These are phyloP conservation scores for Prosopocoilus inquinatus DNA, from an alignment of 2,888 invertebrate species.

Conservation along the genomic window DNA sequence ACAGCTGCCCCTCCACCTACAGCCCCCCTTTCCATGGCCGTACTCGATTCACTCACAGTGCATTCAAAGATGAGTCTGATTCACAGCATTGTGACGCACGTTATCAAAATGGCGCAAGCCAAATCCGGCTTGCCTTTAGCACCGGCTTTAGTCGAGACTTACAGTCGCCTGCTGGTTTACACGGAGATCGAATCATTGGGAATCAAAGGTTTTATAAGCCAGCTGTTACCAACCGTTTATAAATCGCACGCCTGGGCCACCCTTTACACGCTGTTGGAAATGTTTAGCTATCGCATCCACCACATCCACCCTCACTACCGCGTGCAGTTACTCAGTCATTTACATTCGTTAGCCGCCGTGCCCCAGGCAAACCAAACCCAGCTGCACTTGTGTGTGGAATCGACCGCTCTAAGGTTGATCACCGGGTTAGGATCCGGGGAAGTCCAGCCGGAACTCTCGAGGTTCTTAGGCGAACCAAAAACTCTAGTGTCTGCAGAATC, in stretches of 20 bases:
- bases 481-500: constrained; percentile 90
- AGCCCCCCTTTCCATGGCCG: constrained; percentile 86
- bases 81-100: constrained; percentile 78
- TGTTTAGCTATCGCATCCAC: constrained; percentile 95
- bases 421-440: constrained; percentile 61
- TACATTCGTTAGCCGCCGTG: constrained; percentile 87
- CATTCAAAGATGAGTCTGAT: constrained; percentile 88
- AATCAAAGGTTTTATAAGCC: constrained; percentile 95
- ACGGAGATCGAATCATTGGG: constrained; percentile 96
- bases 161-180: constrained; percentile 88
- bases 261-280: constrained; percentile 90
- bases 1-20: constrained; percentile 53
- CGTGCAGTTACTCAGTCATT: constrained; percentile 87
- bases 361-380: constrained; percentile 95
- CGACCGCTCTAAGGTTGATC: constrained; percentile 48
- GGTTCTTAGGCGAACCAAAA: constrained; percentile 89
- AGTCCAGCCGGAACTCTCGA: constrained; percentile 89
- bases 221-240: constrained; percentile 86
- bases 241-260: constrained; percentile 94
- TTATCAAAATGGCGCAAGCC: constrained; percentile 85
- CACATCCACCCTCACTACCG: constrained; percentile 96
- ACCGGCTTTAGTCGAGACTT: constrained; percentile 92
- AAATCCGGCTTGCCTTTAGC: constrained; percentile 82
- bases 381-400: constrained; percentile 73
- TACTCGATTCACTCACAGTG: constrained; percentile 89